Evolutionary conservation across 2,113 vertebrate genomes (phyloP), one percentile per base, ranked within the genome.

Genomic region (Aptenodytes patagonicus): DNA sequence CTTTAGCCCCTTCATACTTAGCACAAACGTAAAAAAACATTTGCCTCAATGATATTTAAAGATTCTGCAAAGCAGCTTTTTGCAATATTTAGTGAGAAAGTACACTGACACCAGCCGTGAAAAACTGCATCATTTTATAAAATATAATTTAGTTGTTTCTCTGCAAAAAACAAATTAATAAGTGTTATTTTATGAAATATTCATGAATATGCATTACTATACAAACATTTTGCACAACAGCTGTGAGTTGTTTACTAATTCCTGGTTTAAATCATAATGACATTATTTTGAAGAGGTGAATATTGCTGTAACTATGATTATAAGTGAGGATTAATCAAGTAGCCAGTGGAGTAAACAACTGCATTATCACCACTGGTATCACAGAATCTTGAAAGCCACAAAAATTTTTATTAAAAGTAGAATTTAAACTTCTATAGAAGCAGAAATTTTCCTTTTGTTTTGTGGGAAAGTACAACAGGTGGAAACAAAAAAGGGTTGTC

Each of bases 201-300:
- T 81, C 96, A 97, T 97, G 94, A 98, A 98, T 98, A 98, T 98
- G 95, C 71, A 98, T 98, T 97, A 97, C 94, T 97, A 75, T 70
- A 97, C 76, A 98, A 97, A 96, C 91, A 97, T 70, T 97, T 98
- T 98, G 97, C 87, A 97, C 98, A 98, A 98, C 98, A 99, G 97
- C 98, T 98, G 98, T 97, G 97, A 98, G 96, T 94, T 98, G 96
- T 98, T 98, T 98, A 97, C 88, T 98, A 98, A 98, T 98, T 98
- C 97, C 95, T 89, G 60, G 92, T 98, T 98, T 97, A 98, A 98
- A 98, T 98, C 96, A 98, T 97, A 98, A 98, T 89, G 96, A 95
- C 96, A 98, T 96, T 97, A 98, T 97, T 97, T 97, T 92, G 93
- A 97, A 92, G 95, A 97, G 90, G 89, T 96, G 97, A 97, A 97